Conservation (phyloP, 2,113 vertebrate genomes). For the Odontesthes bonariensis region DNA sequence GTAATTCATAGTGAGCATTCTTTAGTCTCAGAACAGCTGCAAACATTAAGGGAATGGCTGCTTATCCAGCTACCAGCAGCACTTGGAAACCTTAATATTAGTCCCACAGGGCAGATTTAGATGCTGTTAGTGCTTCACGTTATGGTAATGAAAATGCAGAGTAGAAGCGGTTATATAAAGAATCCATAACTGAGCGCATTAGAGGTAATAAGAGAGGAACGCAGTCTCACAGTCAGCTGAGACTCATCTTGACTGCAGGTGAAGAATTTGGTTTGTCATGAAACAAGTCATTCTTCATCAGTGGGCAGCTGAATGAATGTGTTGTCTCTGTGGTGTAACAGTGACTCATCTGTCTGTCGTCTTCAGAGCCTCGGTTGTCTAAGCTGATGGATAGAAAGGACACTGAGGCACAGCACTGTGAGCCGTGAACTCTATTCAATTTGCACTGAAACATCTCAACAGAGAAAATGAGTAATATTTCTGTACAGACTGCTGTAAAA, state of each 20-base stretch:
- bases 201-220: neutral
- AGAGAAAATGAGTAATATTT: conserved; percentile 22
- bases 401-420: conserved; percentile 10
- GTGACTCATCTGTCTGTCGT: conserved; percentile 54
- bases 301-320: conserved; percentile 36
- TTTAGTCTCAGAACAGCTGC: conserved; percentile 17
- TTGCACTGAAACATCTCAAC: conserved; percentile 26
- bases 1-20: conserved; percentile 15
- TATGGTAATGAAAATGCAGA: conserved; percentile 21
- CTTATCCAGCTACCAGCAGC: conserved; percentile 31
- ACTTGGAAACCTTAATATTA: conserved; percentile 82
- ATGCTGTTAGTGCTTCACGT: conserved; percentile 31
- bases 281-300: conserved; percentile 45
- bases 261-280: conserved; percentile 33
- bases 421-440: conserved; percentile 30
- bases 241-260: conserved; percentile 10
- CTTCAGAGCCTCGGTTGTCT: conserved; percentile 36
- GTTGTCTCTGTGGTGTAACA: conserved; percentile 31
- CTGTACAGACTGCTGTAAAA: neutral
- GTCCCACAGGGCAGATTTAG: conserved; percentile 62
- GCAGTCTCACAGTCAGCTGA: neutral
- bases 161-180: conserved; percentile 19
- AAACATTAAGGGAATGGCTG: conserved; percentile 22
- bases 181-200: conserved; percentile 2
- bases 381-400: conserved; percentile 38